Conservation (phyloP, 2,113 vertebrate species). For the Otis tarda region DNA sequence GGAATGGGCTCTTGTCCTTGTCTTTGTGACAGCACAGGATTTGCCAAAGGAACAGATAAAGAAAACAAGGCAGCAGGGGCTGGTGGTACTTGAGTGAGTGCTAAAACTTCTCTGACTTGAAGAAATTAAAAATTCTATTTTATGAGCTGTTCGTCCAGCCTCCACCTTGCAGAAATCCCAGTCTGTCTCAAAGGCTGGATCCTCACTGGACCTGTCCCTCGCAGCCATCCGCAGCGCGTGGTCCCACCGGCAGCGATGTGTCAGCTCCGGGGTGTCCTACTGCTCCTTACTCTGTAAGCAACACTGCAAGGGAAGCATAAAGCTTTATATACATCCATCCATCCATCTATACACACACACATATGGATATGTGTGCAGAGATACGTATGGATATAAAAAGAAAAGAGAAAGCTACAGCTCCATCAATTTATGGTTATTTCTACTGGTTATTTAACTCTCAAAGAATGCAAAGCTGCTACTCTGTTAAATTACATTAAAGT, state of each 20-base stretch:
- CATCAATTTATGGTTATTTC: constrained; percentile 52
- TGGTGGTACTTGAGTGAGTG: not conserved
- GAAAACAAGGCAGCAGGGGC: not conserved
- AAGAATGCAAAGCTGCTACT: constrained; percentile 54
- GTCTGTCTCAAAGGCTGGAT: not conserved
- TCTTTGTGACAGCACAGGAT: not conserved
- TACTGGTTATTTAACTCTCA: constrained; percentile 63
- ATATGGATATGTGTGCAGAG: too few species aligned
- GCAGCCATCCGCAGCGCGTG: not conserved
- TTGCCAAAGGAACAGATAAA: not conserved
- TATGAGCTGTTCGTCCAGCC: not conserved
- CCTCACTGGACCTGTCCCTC: accelerated
- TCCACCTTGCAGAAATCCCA: not conserved
- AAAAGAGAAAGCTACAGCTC: not conserved
- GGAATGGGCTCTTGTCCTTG: not conserved
- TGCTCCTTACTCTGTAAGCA: not conserved
- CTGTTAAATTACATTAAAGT: constrained; percentile 12
- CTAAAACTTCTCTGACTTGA: not conserved
- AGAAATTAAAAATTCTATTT: not conserved
- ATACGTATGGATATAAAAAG: not conserved
- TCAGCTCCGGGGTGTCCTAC: not conserved
- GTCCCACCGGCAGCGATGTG: not conserved
- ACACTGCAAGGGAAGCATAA: not conserved
- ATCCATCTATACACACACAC: accelerated
- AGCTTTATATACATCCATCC: not conserved